phyloP scores from a whole-genome alignment of 2,113 vertebrate species.

The Neofelis nebulosa region DNA sequence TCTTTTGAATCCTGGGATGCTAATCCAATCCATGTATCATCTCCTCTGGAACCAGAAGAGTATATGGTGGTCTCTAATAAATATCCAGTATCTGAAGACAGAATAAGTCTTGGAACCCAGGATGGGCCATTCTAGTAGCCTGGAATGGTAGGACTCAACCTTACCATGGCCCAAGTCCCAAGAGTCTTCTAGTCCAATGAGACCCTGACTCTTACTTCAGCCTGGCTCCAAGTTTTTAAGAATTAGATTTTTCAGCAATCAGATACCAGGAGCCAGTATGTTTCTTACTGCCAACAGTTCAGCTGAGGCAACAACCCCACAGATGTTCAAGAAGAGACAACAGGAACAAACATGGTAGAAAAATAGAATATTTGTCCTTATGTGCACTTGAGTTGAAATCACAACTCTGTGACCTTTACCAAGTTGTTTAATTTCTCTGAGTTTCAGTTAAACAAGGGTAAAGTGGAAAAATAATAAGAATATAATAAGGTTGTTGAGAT shows the following conservation, averaged over 20 bases:
- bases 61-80: neutral
- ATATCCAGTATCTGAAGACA: neutral
- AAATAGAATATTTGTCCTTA: neutral
- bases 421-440: neutral
- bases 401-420: neutral
- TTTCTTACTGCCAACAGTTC: neutral
- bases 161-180: neutral
- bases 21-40: neutral
- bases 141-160: neutral
- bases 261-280: neutral
- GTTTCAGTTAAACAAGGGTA: neutral
- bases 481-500: neutral
- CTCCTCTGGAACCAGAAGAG: neutral
- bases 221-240: neutral
- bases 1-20: neutral
- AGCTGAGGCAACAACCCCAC: neutral
- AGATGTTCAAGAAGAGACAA: neutral
- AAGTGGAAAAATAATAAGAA: slow-evolving; percentile 4
- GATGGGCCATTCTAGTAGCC: neutral
- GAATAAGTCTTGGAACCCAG: neutral
- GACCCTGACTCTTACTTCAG: neutral
- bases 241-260: neutral
- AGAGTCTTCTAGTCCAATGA: neutral
- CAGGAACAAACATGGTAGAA: neutral
- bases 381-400: neutral